Evolutionary conservation across 2,797 vertebrate species (phyloP).

Genomic region (Eulemur albifrons): DNA sequence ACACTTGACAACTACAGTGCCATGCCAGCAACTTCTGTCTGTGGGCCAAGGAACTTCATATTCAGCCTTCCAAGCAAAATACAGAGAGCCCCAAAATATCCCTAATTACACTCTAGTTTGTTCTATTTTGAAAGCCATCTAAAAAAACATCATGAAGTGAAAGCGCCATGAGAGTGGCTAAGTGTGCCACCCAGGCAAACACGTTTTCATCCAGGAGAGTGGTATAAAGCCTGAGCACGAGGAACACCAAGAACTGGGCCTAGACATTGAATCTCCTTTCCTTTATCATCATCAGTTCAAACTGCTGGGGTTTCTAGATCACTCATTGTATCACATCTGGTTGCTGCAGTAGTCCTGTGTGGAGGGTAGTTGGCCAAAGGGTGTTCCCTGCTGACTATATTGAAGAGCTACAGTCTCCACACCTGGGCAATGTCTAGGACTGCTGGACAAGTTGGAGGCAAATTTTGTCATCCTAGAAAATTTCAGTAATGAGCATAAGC

Average conservation of each 20-base stretch:
- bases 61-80: background rate
- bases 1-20: rapidly evolving
- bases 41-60: background rate
- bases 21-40: background rate
- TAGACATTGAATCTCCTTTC: background rate
- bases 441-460: background rate
- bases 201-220: background rate
- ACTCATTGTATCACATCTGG: background rate
- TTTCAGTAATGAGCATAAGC: background rate
- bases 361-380: background rate
- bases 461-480: background rate
- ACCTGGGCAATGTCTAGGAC: background rate
- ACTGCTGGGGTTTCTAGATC: background rate
- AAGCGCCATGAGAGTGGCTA: background rate
- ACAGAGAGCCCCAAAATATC: background rate
- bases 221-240: background rate
- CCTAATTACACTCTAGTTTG: background rate
- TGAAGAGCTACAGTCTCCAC: background rate
- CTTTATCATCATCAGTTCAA: background rate
- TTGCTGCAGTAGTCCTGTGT: background rate
- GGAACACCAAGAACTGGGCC: background rate
- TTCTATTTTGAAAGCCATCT: background rate
- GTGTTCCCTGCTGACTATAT: background rate
- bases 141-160: background rate
- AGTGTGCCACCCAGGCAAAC: background rate